Percentiles rank a stretch among this genome's conserved stretches.
Conservation (phyloP, 2,113 vertebrate genomes). For the Engraulis encrasicolus region DNA sequence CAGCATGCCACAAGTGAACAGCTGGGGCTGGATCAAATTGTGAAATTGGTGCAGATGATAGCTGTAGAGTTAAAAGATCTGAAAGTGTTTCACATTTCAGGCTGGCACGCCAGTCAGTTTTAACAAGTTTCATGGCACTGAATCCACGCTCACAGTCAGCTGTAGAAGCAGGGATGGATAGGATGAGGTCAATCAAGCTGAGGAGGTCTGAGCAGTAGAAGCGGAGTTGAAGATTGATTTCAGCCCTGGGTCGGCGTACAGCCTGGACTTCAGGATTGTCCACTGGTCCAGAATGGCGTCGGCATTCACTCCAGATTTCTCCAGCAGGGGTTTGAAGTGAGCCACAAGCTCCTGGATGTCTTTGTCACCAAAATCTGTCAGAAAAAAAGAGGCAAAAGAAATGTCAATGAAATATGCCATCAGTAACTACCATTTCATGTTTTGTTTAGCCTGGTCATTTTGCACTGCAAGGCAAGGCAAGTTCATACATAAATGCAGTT, state of each 20-base stretch:
- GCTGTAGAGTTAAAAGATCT: conserved; percentile 65
- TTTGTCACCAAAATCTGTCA: no score
- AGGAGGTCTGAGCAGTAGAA: conserved; percentile 71
- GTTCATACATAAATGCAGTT: no score
- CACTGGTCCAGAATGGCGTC: conserved; percentile 62
- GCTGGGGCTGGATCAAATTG: conserved; percentile 66
- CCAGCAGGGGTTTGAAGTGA: no score
- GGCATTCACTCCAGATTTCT: no score
- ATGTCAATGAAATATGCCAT: no score
- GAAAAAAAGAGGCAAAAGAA: no score
- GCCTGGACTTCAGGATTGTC: conserved; percentile 69
- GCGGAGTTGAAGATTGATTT: conserved; percentile 67
- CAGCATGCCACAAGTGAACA: conserved; percentile 64
- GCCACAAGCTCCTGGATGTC: no score
- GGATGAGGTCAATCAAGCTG: conserved; percentile 62
- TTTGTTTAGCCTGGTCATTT: no score
- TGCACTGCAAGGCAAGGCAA: no score
- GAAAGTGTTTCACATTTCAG: conserved; percentile 56
- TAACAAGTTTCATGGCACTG: conserved; percentile 55
- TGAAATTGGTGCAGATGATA: conserved; percentile 68
- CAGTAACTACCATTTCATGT: no score
- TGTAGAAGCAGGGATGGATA: conserved; percentile 64
- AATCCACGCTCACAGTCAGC: conserved; percentile 65
- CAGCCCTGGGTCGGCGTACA: conserved; percentile 72
- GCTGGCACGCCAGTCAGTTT: conserved; percentile 44